Evolutionary conservation across 2,113 vertebrate species (phyloP).

Genomic region (Anolis sagrei): DNA sequence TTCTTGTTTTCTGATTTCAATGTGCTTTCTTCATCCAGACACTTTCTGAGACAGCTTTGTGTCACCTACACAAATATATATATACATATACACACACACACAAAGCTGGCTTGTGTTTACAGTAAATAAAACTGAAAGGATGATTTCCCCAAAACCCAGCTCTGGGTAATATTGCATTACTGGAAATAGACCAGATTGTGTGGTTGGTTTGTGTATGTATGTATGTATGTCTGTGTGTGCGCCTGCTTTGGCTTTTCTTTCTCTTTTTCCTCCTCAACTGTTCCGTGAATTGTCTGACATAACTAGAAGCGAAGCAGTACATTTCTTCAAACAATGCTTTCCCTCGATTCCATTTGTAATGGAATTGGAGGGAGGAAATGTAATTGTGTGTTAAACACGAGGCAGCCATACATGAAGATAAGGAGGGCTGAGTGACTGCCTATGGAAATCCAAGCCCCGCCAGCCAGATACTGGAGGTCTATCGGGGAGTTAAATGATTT

Average conservation of each 20-base stretch:
- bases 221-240: neutral
- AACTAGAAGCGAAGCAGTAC: conserved; percentile 79
- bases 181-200: conserved; percentile 59
- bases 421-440: conserved; percentile 65
- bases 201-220: neutral
- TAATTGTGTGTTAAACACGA: conserved; percentile 77
- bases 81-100: neutral
- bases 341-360: conserved; percentile 79
- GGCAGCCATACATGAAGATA: conserved; percentile 79
- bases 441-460: conserved; percentile 68
- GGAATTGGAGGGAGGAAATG: conserved; percentile 80
- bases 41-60: conserved; percentile 51
- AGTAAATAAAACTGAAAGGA: conserved; percentile 42
- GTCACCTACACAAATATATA: neutral
- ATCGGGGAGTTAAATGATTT: conserved; percentile 72
- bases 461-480: conserved; percentile 65
- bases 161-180: conserved; percentile 9
- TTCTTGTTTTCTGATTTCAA: conserved; percentile 7
- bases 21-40: neutral
- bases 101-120: conserved; percentile 50
- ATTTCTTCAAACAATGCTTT: conserved; percentile 81
- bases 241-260: neutral
- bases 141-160: conserved; percentile 17
- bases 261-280: conserved; percentile 46
- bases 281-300: conserved; percentile 77